phyloP scores from a whole-genome alignment of 2,888 invertebrate species.

The Listrodromus nycthemerus region DNA sequence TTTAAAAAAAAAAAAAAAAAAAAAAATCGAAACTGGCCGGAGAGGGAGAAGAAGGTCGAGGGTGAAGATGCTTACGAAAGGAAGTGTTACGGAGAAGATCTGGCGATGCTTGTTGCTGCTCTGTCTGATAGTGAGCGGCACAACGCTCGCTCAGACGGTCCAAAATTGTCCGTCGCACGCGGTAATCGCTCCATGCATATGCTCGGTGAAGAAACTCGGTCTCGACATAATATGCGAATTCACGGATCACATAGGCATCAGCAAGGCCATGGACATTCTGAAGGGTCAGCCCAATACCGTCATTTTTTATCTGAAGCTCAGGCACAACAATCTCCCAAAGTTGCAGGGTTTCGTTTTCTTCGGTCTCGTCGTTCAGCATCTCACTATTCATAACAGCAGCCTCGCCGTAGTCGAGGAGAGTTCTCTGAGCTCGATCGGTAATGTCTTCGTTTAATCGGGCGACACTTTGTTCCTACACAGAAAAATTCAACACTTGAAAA shows the following conservation, averaged over 20 bases:
- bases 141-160: slow-evolving; percentile 81
- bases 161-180: slow-evolving; percentile 91
- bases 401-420: slow-evolving; percentile 94
- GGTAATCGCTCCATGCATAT: slow-evolving; percentile 93
- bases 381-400: slow-evolving; percentile 95
- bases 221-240: slow-evolving; percentile 95
- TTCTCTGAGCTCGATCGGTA: slow-evolving; percentile 94
- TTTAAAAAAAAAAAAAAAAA: too few species aligned
- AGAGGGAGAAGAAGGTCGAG: slow-evolving; percentile 32
- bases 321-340: slow-evolving; percentile 94
- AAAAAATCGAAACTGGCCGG: slow-evolving; percentile 57
- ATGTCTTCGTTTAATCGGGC: slow-evolving; percentile 75
- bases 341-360: slow-evolving; percentile 94
- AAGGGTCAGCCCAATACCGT: slow-evolving; percentile 92
- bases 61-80: slow-evolving; percentile 62
- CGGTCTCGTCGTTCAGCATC: slow-evolving; percentile 94
- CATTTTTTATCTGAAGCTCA: slow-evolving; percentile 94
- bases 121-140: slow-evolving; percentile 60
- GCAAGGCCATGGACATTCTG: slow-evolving; percentile 92
- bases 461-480: too few species aligned
- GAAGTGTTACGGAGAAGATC: slow-evolving; percentile 50
- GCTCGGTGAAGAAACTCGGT: slow-evolving; percentile 94
- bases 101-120: slow-evolving; percentile 69
- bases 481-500: too few species aligned
- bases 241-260: slow-evolving; percentile 92